Conservation (phyloP, 1,140 invertebrate species). For the Hormaphis cornu region DNA sequence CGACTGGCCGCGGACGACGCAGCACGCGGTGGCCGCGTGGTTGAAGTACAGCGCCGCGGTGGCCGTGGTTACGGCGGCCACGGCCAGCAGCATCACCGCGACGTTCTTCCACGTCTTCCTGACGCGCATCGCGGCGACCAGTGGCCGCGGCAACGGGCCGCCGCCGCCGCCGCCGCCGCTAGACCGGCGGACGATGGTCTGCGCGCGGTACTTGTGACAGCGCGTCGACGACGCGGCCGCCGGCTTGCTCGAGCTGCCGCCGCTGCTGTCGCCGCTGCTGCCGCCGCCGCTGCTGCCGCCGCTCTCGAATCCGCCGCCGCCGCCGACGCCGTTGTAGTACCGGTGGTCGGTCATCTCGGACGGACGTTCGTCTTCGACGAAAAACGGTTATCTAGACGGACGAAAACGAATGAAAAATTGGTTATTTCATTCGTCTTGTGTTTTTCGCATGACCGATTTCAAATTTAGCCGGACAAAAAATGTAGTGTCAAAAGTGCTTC, state of each 20-base stretch:
- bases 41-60: conserved; percentile 5
- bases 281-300: not conserved
- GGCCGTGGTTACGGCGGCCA: not conserved
- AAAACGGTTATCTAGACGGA: too few species aligned
- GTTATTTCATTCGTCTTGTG: too few species aligned
- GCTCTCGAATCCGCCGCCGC: not conserved
- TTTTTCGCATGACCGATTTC: too few species aligned
- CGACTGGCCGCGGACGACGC: not conserved
- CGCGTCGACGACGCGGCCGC: not conserved
- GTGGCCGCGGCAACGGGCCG: too few species aligned
- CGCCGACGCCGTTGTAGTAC: not conserved
- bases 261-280: not conserved
- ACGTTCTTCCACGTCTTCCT: not conserved
- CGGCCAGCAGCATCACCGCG: not conserved
- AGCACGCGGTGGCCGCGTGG: not conserved
- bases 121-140: not conserved
- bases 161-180: not conserved
- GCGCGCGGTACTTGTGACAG: not conserved
- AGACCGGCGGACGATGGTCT: not conserved
- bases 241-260: not conserved
- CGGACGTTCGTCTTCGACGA: not conserved
- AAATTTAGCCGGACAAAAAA: too few species aligned
- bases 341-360: not conserved
- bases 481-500: too few species aligned
- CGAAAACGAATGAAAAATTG: not conserved